A percentile compares a stretch with the other conserved stretches of the same genome.
These are phyloP conservation scores for Aurelia coerulea DNA, from an alignment of 30 jellyfish, hydroid and myxozoan species.

Conservation along the genomic window DNA sequence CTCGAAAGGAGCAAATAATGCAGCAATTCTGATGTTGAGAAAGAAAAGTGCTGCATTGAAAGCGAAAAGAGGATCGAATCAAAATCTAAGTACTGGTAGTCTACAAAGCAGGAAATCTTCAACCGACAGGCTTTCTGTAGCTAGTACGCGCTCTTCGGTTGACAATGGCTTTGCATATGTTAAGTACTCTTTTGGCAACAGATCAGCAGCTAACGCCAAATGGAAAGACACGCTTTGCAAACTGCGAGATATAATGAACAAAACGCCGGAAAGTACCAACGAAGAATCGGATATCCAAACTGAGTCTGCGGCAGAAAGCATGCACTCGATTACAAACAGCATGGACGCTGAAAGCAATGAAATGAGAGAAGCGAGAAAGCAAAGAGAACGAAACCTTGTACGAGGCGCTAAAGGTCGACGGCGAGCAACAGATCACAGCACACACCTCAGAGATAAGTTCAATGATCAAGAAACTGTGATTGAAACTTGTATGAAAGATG, in stretches of 20 bases:
- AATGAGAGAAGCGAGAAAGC: background rate
- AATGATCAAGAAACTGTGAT: constrained; percentile 69
- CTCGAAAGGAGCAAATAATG: constrained; percentile 13
- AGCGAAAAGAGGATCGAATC: background rate
- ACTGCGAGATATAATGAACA: too few species aligned
- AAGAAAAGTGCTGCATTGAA: background rate
- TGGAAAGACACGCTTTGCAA: too few species aligned
- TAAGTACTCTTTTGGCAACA: too few species aligned
- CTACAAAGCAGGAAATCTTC: background rate
- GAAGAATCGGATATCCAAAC: too few species aligned
- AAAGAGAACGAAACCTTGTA: background rate
- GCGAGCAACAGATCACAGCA: background rate
- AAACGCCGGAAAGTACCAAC: too few species aligned
- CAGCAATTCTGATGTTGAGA: background rate
- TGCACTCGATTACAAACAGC: constrained; percentile 6
- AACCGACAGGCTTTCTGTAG: too few species aligned
- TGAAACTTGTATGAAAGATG: constrained; percentile 67
- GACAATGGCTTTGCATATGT: too few species aligned
- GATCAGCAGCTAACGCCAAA: too few species aligned
- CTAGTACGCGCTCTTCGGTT: too few species aligned
- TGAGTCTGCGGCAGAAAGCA: background rate
- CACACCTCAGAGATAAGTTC: background rate
- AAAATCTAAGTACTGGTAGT: background rate
- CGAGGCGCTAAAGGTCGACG: background rate
- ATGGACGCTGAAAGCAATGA: background rate